Percentiles rank a stretch among this genome's conserved stretches.
phyloP scores from a whole-genome alignment of 1,140 invertebrate genomes.

The Halesus radiatus region DNA sequence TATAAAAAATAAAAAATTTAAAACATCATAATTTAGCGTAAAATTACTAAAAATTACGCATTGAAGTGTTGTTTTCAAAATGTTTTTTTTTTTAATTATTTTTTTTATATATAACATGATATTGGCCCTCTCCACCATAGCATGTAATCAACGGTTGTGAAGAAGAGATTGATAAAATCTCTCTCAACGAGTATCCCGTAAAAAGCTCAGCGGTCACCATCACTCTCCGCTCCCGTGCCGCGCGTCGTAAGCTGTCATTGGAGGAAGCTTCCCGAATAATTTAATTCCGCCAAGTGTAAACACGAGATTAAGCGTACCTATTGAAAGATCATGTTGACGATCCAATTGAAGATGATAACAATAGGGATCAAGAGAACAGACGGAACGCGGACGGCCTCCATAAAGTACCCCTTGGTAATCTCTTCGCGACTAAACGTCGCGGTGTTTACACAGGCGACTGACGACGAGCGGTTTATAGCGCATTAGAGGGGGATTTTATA shows the following conservation, averaged over 20 bases:
- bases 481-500: constrained; percentile 6
- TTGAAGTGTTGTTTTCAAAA: too few relatives aligned
- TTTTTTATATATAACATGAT: too few relatives aligned
- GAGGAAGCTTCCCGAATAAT: neutral
- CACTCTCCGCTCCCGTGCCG: neutral
- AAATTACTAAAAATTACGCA: too few relatives aligned
- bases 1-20: too few relatives aligned
- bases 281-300: constrained; percentile 10
- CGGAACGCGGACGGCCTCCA: neutral
- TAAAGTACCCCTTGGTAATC: constrained; percentile 7
- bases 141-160: too few relatives aligned
- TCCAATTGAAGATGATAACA: neutral
- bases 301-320: neutral
- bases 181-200: too few relatives aligned
- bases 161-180: too few relatives aligned
- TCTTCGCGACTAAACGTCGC: neutral
- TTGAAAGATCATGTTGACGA: neutral
- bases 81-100: too few relatives aligned
- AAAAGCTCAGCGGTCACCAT: too few relatives aligned
- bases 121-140: too few relatives aligned
- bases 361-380: constrained; percentile 3
- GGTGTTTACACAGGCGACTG: constrained; percentile 36
- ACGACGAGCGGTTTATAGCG: constrained; percentile 2
- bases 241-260: neutral
- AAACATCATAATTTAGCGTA: too few relatives aligned